Evolutionary conservation across 2,888 invertebrate species (phyloP).

Genomic region (Noctua comes): DNA sequence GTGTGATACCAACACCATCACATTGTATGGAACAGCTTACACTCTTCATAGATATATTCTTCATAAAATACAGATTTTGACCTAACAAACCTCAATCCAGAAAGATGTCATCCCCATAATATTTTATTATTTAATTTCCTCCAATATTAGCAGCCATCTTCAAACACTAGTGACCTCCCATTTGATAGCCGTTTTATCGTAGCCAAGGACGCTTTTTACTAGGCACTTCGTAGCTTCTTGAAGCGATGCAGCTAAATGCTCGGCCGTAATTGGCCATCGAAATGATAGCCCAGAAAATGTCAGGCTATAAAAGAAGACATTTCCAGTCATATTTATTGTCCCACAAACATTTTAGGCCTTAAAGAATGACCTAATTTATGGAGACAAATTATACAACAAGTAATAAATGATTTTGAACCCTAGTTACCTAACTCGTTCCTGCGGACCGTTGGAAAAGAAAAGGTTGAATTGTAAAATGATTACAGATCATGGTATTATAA

Average conservation of each 20-base stretch:
- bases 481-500: no score
- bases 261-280: constrained; percentile 66
- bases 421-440: neutral
- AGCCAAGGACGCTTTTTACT: constrained; percentile 52
- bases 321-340: constrained; percentile 48
- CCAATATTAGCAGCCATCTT: constrained; percentile 32
- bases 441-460: neutral
- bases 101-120: neutral
- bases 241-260: constrained; percentile 72
- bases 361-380: constrained; percentile 37
- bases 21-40: neutral
- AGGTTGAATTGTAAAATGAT: neutral
- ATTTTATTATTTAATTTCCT: constrained; percentile 31
- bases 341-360: constrained; percentile 39
- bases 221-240: constrained; percentile 62
- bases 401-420: neutral
- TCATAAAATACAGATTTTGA: neutral
- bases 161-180: constrained; percentile 44
- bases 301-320: constrained; percentile 50
- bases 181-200: constrained; percentile 57
- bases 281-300: constrained; percentile 75
- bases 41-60: neutral
- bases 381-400: neutral
- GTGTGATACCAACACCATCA: neutral
- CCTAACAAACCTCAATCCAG: neutral